Evolutionary conservation across 2,797 vertebrate species (phyloP).

Genomic region (Notamacropus eugenii): DNA sequence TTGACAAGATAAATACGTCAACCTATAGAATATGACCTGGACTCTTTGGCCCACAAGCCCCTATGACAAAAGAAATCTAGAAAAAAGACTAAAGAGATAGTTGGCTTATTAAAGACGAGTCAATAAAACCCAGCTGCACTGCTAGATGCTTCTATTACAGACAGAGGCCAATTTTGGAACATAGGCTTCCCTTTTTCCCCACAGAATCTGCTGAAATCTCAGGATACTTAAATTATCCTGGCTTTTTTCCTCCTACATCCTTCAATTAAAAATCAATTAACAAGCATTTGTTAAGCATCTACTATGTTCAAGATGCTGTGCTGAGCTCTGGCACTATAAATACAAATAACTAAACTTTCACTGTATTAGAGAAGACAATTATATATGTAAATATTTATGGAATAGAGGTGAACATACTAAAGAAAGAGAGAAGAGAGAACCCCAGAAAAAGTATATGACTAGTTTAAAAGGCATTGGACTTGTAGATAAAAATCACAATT

Average conservation of each 20-base stretch:
- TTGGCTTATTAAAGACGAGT: neutral
- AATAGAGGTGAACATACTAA: neutral
- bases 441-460: neutral
- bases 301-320: too few relatives aligned
- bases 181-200: neutral
- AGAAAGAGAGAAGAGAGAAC: neutral
- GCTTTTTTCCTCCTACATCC: neutral
- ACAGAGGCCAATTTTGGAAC: neutral
- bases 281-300: neutral
- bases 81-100: neutral
- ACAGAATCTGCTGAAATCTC: neutral
- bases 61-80: neutral
- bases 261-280: neutral
- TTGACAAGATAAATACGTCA: neutral
- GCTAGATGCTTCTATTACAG: neutral
- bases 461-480: neutral
- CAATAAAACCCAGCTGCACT: neutral
- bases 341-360: neutral
- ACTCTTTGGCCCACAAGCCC: neutral
- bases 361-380: neutral
- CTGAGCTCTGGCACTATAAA: neutral
- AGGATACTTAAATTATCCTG: neutral
- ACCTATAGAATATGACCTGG: neutral
- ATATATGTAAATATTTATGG: neutral
- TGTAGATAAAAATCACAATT: neutral